These are phyloP conservation scores for Todiramphus saurophagus DNA, from an alignment of 2,113 vertebrate species.

Conservation along the genomic window DNA sequence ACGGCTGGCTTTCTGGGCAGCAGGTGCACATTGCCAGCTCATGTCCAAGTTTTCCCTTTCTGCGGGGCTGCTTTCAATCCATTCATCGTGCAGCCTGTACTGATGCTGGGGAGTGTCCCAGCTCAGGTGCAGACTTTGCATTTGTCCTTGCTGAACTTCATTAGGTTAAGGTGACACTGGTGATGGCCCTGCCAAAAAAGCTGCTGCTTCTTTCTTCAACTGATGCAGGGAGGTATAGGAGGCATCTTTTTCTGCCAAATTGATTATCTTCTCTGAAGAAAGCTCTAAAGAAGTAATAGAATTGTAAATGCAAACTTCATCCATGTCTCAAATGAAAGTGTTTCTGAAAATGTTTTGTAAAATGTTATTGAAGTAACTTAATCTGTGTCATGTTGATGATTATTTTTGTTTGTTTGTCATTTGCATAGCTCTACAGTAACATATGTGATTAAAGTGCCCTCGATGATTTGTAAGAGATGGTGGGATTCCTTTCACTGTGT, in stretches of 20 bases:
- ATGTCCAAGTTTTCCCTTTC: accelerated
- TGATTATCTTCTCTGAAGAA: not conserved
- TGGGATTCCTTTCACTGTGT: slow-evolving; percentile 3
- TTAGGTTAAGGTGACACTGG: not conserved
- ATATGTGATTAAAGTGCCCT: not conserved
- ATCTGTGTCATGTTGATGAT: not conserved
- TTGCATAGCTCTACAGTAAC: not conserved
- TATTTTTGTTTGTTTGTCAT: not conserved
- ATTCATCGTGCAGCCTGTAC: not conserved
- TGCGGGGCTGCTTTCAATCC: not conserved
- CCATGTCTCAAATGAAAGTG: not conserved
- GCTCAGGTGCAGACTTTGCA: not conserved
- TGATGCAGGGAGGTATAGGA: not conserved
- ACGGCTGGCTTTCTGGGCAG: not conserved
- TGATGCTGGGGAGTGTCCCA: not conserved
- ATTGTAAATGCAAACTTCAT: not conserved
- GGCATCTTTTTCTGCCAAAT: not conserved
- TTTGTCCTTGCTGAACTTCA: not conserved
- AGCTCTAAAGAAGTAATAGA: not conserved
- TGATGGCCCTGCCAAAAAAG: not conserved
- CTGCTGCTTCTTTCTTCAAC: not conserved
- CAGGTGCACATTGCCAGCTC: accelerated
- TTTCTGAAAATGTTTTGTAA: not conserved
- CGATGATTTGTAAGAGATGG: slow-evolving; percentile 5
- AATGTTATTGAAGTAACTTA: not conserved